A percentile compares a stretch with the other conserved stretches of the same genome.
Evolutionary conservation across 2,888 invertebrate genomes (phyloP).

Genomic region (Trisateles emortualis): DNA sequence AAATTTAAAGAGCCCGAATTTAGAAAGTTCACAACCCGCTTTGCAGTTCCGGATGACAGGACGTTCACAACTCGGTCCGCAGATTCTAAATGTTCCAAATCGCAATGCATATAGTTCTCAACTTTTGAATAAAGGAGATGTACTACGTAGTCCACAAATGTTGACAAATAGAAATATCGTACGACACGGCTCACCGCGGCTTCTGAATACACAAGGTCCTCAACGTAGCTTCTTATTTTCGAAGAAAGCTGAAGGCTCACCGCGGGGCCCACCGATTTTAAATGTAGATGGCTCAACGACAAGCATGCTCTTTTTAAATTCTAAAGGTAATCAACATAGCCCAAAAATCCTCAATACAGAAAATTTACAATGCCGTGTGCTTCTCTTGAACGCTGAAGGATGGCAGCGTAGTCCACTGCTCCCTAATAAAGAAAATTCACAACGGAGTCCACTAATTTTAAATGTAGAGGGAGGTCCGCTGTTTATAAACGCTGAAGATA

Average conservation of each 20-base stretch:
- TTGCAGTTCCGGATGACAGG: neutral
- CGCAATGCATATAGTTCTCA: neutral
- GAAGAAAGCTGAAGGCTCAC: neutral
- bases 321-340: too few species aligned
- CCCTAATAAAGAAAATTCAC: neutral
- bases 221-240: neutral
- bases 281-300: neutral
- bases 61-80: neutral
- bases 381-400: too few species aligned
- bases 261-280: neutral
- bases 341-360: too few species aligned
- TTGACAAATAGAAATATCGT: neutral
- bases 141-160: neutral
- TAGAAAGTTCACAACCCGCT: neutral
- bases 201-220: neutral
- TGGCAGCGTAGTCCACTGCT: neutral
- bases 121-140: neutral
- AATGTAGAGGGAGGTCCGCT: neutral
- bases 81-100: neutral
- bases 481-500: neutral
- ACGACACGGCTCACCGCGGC: neutral
- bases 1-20: neutral
- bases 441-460: neutral
- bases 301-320: neutral
- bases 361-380: too few species aligned